Conservation (phyloP, 2,888 invertebrate genomes). For the Stenurella melanura region DNA sequence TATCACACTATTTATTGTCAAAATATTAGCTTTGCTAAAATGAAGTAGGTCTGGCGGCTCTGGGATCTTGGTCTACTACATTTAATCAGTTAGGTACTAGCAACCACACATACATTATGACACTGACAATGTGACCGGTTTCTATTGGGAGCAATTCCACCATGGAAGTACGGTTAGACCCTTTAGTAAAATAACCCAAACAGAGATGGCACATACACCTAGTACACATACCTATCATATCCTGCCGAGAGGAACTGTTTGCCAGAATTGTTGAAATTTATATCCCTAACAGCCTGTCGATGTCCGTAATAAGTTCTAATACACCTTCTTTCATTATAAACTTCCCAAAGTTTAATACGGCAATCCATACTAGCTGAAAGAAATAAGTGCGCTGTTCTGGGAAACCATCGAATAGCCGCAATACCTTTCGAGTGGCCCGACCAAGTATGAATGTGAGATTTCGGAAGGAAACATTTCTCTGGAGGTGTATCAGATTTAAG, state of each 20-base stretch:
- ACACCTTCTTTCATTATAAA: slow-evolving; percentile 95
- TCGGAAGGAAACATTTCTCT: slow-evolving; percentile 96
- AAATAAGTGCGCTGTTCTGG: slow-evolving; percentile 93
- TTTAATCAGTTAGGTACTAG: too few species aligned
- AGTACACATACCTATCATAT: slow-evolving; percentile 73
- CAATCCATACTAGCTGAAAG: slow-evolving; percentile 98
- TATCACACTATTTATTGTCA: too few species aligned
- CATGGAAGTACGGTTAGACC: too few species aligned
- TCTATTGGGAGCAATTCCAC: too few species aligned
- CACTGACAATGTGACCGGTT: too few species aligned
- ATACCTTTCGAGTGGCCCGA: slow-evolving; percentile 98
- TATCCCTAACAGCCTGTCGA: slow-evolving; percentile 95
- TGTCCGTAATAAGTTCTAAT: slow-evolving; percentile 97
- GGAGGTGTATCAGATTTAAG: slow-evolving; percentile 91
- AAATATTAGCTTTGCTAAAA: too few species aligned
- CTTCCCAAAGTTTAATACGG: slow-evolving; percentile 98
- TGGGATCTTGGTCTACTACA: too few species aligned
- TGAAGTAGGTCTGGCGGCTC: too few species aligned
- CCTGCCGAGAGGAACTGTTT: slow-evolving; percentile 96
- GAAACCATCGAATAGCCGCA: slow-evolving; percentile 96
- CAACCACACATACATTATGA: too few species aligned
- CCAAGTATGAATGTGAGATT: slow-evolving; percentile 97
- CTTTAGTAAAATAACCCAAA: background rate
- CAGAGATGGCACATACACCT: background rate
- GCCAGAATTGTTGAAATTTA: slow-evolving; percentile 96